phyloP scores from a whole-genome alignment of 1,140 invertebrate species.

The Manduca sexta region DNA sequence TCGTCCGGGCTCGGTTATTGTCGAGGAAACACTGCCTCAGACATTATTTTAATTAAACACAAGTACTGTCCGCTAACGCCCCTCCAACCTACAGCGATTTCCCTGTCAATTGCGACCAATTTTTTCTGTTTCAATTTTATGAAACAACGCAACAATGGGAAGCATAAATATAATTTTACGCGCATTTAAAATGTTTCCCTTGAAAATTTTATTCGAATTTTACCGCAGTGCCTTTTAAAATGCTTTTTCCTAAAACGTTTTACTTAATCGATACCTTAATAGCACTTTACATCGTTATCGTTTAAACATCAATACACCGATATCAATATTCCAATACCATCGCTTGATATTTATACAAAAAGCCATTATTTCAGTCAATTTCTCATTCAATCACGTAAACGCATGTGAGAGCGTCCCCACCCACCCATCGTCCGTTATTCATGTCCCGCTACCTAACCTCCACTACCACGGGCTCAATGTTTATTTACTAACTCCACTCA shows the following conservation, averaged over 20 bases:
- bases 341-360: slow-evolving; percentile 32
- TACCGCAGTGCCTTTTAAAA: too few relatives aligned
- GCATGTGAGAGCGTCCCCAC: slow-evolving; percentile 31
- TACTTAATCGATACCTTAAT: too few relatives aligned
- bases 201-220: not conserved
- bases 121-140: slow-evolving; percentile 10
- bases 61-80: slow-evolving; percentile 43
- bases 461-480: slow-evolving; percentile 20
- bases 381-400: slow-evolving; percentile 61
- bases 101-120: slow-evolving; percentile 12
- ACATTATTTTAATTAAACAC: slow-evolving; percentile 71
- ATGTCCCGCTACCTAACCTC: slow-evolving; percentile 18
- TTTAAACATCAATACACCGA: too few relatives aligned
- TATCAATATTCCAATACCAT: not conserved
- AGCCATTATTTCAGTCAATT: slow-evolving; percentile 55
- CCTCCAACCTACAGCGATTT: slow-evolving; percentile 33
- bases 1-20: slow-evolving; percentile 64
- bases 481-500: slow-evolving; percentile 9
- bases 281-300: too few relatives aligned
- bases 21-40: slow-evolving; percentile 62
- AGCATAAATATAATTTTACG: slow-evolving; percentile 10
- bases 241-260: too few relatives aligned
- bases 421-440: slow-evolving; percentile 22
- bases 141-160: slow-evolving; percentile 4
- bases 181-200: not conserved